Percentiles rank a stretch among this genome's conserved stretches.
These are phyloP conservation scores for Opisthocomus hoazin DNA, from an alignment of 2,113 vertebrate genomes.

Conservation along the genomic window DNA sequence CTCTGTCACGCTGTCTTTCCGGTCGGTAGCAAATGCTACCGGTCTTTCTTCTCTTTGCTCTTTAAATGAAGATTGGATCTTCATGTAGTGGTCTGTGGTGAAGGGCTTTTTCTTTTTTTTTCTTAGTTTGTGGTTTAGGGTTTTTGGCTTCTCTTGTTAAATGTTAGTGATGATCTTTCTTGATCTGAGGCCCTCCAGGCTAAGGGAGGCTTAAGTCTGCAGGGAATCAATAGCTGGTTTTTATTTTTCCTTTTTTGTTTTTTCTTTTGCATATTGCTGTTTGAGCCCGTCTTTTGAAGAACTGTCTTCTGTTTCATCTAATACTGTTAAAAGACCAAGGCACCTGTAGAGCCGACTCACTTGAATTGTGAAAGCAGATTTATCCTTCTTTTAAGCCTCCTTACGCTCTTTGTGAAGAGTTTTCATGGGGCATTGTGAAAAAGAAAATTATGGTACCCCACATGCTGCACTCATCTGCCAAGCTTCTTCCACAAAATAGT, in stretches of 20 bases:
- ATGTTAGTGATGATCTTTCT: neutral
- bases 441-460: neutral
- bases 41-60: neutral
- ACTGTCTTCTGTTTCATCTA: neutral
- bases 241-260: too few species aligned
- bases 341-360: neutral
- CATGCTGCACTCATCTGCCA: neutral
- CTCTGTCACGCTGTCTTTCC: fast-evolving
- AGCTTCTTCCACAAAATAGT: neutral
- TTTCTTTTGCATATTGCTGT: neutral
- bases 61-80: neutral
- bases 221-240: neutral
- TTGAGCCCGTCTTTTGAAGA: neutral
- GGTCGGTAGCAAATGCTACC: fast-evolving
- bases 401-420: neutral
- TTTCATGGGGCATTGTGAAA: neutral
- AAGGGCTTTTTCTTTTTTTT: neutral
- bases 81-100: neutral
- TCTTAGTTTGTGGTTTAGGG: neutral
- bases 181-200: neutral
- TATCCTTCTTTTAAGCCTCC: neutral
- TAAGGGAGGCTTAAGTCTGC: neutral
- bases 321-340: neutral
- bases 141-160: neutral
- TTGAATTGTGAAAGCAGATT: neutral